Percentiles rank a stretch among this genome's conserved stretches.
Conservation (phyloP, 2,113 vertebrate species). For the Silurus glanis region DNA sequence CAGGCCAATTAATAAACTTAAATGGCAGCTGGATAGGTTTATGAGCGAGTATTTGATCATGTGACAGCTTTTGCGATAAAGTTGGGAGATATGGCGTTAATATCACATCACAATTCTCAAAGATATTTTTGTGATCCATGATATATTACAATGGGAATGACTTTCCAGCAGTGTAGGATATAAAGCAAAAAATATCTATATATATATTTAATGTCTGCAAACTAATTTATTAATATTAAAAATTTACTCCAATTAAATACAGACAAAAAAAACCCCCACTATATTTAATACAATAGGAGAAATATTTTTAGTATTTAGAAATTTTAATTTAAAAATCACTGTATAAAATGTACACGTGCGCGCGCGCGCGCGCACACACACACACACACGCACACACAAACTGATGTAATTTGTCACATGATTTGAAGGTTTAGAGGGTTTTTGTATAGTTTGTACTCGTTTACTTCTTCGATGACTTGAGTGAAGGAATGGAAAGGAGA, state of each 20-base stretch:
- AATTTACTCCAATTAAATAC: too few species aligned
- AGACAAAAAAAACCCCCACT: too few species aligned
- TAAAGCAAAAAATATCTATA: neutral
- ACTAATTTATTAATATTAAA: too few species aligned
- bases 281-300: too few species aligned
- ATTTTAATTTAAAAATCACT: too few species aligned
- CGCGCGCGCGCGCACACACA: too few species aligned
- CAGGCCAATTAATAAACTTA: neutral
- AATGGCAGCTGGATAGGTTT: neutral
- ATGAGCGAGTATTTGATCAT: neutral
- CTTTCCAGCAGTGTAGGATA: neutral
- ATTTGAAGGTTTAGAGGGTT: neutral
- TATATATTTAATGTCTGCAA: too few species aligned
- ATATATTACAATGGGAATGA: neutral
- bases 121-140: neutral
- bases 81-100: neutral
- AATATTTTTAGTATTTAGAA: too few species aligned
- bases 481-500: neutral
- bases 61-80: neutral
- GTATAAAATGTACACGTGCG: too few species aligned
- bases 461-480: neutral
- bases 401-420: neutral
- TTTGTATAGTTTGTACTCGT: neutral
- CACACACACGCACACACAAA: neutral
- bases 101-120: neutral